These are phyloP conservation scores for Peromyscus polionotus DNA, from an alignment of 2,113 vertebrate genomes.

Conservation along the genomic window DNA sequence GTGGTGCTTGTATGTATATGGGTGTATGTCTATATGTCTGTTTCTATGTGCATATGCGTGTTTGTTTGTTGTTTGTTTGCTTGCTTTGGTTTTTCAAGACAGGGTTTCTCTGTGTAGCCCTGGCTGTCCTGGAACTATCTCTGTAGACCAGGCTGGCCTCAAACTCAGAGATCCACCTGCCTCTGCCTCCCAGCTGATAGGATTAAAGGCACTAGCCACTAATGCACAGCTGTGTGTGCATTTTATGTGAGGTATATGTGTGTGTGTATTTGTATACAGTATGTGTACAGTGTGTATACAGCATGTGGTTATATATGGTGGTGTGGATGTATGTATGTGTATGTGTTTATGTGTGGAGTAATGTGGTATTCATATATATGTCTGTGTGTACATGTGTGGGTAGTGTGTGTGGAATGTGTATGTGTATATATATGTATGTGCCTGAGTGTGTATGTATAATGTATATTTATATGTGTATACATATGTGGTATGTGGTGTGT, in stretches of 20 bases:
- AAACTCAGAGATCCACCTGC: not conserved
- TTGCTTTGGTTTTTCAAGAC: not conserved
- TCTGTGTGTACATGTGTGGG: not conserved
- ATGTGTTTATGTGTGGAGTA: not conserved
- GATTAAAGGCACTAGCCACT: not conserved
- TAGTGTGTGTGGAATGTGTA: not conserved
- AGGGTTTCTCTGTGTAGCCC: not conserved
- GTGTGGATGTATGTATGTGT: not conserved
- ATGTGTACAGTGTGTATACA: not conserved
- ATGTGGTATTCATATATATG: not conserved
- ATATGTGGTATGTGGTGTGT: not conserved
- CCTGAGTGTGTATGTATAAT: not conserved
- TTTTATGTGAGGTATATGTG: not conserved
- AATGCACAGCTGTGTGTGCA: not conserved
- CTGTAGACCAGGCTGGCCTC: not conserved
- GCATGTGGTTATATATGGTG: not conserved
- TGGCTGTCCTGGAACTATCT: not conserved
- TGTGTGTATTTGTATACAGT: not conserved
- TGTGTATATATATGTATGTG: not conserved
- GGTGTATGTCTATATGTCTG: not conserved
- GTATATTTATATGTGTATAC: not conserved
- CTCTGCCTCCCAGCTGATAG: not conserved
- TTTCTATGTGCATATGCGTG: not conserved
- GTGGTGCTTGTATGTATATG: not conserved
- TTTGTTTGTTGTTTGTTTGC: not conserved